Conservation (phyloP, 92 coral and sea anemone genomes). For the Umimayanthus kanabou region DNA sequence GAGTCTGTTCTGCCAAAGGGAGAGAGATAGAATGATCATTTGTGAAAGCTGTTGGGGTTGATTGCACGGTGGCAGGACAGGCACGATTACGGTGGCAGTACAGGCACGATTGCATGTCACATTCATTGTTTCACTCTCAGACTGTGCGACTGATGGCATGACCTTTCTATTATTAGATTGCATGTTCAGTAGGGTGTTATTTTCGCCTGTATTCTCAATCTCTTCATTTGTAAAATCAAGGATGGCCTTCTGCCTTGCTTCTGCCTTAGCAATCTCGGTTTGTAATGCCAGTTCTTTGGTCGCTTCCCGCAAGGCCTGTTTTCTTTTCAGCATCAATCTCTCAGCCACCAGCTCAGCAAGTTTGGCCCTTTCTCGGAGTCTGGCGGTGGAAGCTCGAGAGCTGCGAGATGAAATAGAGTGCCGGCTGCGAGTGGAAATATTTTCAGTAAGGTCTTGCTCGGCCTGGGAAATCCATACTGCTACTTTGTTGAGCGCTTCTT, state of each 20-base stretch:
- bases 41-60: background rate
- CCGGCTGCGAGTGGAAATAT: constrained; percentile 2
- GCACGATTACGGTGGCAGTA: too few relatives aligned
- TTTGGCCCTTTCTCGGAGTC: constrained; percentile 53
- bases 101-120: too few relatives aligned
- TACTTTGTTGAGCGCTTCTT: constrained; percentile 6
- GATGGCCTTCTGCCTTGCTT: constrained; percentile 57
- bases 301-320: constrained; percentile 57
- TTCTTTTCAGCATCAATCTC: constrained; percentile 50
- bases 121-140: too few relatives aligned
- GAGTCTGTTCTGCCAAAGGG: background rate
- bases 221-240: too few relatives aligned
- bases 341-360: constrained; percentile 69
- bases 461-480: constrained; percentile 14
- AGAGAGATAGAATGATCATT: background rate
- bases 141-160: too few relatives aligned
- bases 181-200: background rate
- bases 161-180: background rate
- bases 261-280: constrained; percentile 57
- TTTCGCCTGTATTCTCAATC: background rate
- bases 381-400: background rate
- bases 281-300: constrained; percentile 50
- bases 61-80: background rate
- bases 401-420: constrained; percentile 1
- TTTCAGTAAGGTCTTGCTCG: background rate